Base-by-base conservation (phyloP, 2,888 invertebrate genomes). In the Dicyrtomina minuta region DNA sequence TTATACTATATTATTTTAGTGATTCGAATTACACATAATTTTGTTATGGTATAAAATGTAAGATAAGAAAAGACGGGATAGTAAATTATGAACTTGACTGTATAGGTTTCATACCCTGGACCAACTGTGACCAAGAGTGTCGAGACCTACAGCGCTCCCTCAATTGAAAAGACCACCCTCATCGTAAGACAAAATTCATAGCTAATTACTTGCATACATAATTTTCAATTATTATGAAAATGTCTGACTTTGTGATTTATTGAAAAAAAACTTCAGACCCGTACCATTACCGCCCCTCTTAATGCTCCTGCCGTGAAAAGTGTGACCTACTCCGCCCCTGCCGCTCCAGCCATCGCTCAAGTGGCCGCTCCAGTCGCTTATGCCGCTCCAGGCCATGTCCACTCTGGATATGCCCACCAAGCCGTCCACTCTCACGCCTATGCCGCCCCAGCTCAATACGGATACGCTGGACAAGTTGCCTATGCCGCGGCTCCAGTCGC, bases 151-250 rank as follows among this genome's bases (percentile, higher is more conserved):
- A 56, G 56, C 44, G 72, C 72, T 39, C 72, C 72, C 4, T 64
- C 64, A 12, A 72, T 72, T 65, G 72, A 72, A 62, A 72, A 72
- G 70, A 72, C 72, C 41, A 72, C 72, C 39, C 62, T 70, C 24
- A 72, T 72, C 60, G 33, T 33, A 33, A 33, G 33, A 3, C 33
- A 3, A 8, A n/a, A n/a, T n/a, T n/a, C n/a, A n/a, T n/a, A n/a
- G n/a, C n/a, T n/a, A n/a, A n/a, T n/a, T n/a, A 33, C 33, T 33
- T 33, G 33, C 33, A 33, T 33, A 33, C 33, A 33, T 33, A n/a
- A n/a, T n/a, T n/a, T n/a, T n/a, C n/a, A n/a, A n/a, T n/a, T 33
- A 33, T 33, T 8, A 8, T 33, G 33, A 8, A n/a, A n/a, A 33
- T 33, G 4, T 33, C 33, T n/a, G n/a, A n/a, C n/a, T n/a, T 33